Conservation (phyloP, 35 echinoderm and acorn worm species). For the Eucidaris tribuloides region DNA sequence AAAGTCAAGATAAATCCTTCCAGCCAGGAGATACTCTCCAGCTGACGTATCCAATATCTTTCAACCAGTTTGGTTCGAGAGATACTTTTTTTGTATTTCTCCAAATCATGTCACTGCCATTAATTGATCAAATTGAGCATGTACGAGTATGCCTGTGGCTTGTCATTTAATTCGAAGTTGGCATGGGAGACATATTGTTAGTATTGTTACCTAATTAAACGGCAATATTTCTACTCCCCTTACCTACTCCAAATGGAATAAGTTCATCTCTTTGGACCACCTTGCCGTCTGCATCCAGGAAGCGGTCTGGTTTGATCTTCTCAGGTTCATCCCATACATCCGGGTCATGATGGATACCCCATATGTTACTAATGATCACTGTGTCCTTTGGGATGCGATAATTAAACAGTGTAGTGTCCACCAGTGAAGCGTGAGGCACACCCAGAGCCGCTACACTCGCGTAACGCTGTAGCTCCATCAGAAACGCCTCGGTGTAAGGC, state of each 20-base stretch:
- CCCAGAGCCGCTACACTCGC: slow-evolving; percentile 1
- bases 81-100: no score
- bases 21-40: no score
- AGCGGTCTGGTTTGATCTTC: slow-evolving; percentile 51
- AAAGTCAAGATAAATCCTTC: no score
- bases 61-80: no score
- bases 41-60: neutral
- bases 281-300: slow-evolving; percentile 41
- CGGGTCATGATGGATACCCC: slow-evolving; percentile 20
- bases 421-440: slow-evolving; percentile 11
- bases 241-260: slow-evolving; percentile 57
- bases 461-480: slow-evolving; percentile 43
- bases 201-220: neutral
- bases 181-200: neutral
- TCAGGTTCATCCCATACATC: slow-evolving; percentile 41
- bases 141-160: neutral
- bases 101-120: neutral
- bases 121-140: neutral
- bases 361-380: slow-evolving; percentile 32
- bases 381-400: slow-evolving; percentile 54
- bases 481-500: slow-evolving; percentile 39
- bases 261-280: slow-evolving; percentile 22
- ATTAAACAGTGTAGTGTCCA: slow-evolving; percentile 16
- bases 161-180: neutral
- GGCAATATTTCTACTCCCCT: neutral